phyloP scores from a whole-genome alignment of 2,888 invertebrate genomes.

The Drosophila niveifrons region DNA sequence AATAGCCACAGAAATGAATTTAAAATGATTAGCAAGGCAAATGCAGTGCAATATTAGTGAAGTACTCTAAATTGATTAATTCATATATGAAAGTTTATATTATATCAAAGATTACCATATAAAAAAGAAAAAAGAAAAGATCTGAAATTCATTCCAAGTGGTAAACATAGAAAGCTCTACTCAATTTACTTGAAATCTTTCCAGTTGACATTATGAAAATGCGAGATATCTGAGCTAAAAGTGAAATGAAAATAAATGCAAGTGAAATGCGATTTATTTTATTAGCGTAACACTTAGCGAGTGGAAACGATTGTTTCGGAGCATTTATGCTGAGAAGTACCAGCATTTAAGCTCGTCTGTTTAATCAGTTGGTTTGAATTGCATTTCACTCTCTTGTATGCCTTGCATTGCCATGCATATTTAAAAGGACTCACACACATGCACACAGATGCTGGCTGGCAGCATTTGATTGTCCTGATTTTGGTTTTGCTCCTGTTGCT shows the following conservation, averaged over 20 bases:
- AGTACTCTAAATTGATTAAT: constrained; percentile 17
- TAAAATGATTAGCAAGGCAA: constrained; percentile 11
- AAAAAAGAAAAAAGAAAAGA: no score
- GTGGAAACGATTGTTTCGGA: not conserved
- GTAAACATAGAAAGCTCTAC: no score
- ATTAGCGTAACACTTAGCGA: not conserved
- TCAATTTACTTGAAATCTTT: no score
- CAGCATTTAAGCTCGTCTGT: constrained; percentile 17
- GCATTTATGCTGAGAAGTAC: not conserved
- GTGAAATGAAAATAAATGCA: not conserved
- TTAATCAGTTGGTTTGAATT: constrained; percentile 46
- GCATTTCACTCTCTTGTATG: constrained; percentile 56
- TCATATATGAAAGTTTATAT: no score
- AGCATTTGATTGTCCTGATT: constrained; percentile 70
- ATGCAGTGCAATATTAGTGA: not conserved
- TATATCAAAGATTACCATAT: no score
- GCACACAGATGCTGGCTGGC: constrained; percentile 7
- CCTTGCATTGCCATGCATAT: constrained; percentile 62
- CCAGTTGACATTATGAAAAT: no score
- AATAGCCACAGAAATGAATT: constrained; percentile 21
- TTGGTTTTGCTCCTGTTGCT: constrained; percentile 38
- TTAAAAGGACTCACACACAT: constrained; percentile 46
- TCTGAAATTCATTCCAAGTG: no score
- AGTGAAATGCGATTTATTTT: not conserved
- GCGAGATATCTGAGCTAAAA: no score